Conservation (phyloP, 2,888 invertebrate genomes). For the Myopa testacea region DNA sequence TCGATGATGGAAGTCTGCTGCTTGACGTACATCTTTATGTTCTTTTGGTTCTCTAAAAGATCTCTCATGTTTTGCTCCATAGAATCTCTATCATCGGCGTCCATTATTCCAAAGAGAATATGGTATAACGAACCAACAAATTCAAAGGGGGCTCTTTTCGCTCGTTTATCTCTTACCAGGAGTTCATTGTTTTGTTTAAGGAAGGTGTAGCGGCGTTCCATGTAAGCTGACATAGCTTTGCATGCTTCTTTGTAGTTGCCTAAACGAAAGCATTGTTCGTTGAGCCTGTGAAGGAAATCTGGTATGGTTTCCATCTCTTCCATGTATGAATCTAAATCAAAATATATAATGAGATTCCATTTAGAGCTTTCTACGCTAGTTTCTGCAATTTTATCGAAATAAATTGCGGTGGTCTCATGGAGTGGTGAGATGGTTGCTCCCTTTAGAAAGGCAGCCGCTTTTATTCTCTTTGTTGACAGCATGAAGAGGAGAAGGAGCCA, state of each 20-base stretch:
- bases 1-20: slow-evolving; percentile 35
- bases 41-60: slow-evolving; percentile 29
- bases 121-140: slow-evolving; percentile 19
- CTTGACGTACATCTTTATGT: slow-evolving; percentile 23
- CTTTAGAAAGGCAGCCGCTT: not conserved
- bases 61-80: slow-evolving; percentile 36
- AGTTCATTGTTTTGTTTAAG: slow-evolving; percentile 17
- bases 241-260: not conserved
- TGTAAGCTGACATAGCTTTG: too few relatives aligned
- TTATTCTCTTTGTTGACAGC: not conserved
- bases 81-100: slow-evolving; percentile 29
- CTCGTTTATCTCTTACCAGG: slow-evolving; percentile 3
- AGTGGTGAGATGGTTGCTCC: not conserved
- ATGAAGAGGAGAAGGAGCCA: slow-evolving; percentile 1
- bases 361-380: slow-evolving; percentile 16
- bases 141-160: slow-evolving; percentile 15
- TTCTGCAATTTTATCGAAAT: slow-evolving; percentile 12
- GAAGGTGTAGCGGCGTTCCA: not conserved
- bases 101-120: slow-evolving; percentile 25
- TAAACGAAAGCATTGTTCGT: not conserved
- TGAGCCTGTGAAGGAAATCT: not conserved
- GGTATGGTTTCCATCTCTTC: not conserved
- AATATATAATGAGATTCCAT: slow-evolving; percentile 30
- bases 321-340: slow-evolving; percentile 8
- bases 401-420: not conserved